Evolutionary conservation across 2,797 vertebrate species (phyloP).

Genomic region (Peromyscus melanophrys): DNA sequence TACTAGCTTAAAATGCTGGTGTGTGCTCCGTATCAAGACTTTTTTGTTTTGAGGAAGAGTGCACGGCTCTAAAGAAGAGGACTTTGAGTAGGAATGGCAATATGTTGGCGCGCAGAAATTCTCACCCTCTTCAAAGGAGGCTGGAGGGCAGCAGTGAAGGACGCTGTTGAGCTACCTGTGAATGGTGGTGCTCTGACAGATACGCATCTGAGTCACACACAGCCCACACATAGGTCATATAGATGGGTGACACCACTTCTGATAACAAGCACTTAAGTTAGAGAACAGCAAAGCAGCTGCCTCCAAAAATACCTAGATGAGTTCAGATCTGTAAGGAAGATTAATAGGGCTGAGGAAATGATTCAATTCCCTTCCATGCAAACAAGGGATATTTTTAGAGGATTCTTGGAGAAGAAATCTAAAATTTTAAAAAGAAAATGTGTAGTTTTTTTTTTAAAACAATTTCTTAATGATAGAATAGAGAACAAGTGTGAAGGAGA

Average conservation of each 20-base stretch:
- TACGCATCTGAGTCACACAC: neutral
- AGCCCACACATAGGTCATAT: neutral
- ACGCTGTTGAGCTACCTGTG: neutral
- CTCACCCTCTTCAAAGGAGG: neutral
- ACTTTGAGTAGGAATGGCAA: neutral
- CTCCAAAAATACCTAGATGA: constrained; percentile 13
- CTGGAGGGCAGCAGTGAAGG: neutral
- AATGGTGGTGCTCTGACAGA: neutral
- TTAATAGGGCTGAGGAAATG: neutral
- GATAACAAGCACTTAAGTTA: neutral
- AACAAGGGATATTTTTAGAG: constrained; percentile 41
- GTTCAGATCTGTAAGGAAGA: neutral
- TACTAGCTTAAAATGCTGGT: neutral
- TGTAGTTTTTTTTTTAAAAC: neutral
- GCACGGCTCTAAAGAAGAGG: neutral
- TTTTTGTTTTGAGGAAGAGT: neutral
- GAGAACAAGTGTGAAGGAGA: neutral
- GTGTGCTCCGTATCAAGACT: neutral
- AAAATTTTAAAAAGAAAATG: neutral
- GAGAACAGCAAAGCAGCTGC: neutral
- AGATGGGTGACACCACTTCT: neutral
- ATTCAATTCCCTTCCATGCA: neutral
- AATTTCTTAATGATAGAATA: neutral
- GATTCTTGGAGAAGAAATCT: neutral
- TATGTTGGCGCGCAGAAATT: neutral